Base-by-base conservation (phyloP, 2,888 invertebrate genomes). In the Adineta ricciae region DNA sequence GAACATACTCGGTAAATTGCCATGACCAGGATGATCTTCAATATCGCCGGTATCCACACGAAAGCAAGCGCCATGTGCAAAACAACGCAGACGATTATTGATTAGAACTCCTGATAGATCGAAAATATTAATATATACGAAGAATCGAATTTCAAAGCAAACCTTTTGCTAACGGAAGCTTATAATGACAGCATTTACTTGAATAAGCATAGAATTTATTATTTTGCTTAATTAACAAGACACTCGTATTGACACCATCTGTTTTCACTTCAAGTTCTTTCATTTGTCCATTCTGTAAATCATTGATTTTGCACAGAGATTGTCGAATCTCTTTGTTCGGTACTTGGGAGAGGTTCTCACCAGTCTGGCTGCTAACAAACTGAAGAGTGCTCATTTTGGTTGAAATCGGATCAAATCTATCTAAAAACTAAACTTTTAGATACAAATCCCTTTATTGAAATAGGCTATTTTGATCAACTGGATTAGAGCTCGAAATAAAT, bases 11-110 rank as follows among this genome's bases (percentile, higher is more conserved):
- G 96, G 96, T 87, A 98, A 89, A 21, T 95, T 95, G 90, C 97
- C 97, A 87, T 97, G 92, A 0, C 97, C 97, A 8, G 98, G 98
- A 89, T 95, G 97, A 89, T 98, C 97, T 92, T 98, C 98, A 89
- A 98, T 97, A 88, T 98, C 97, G 86, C 97, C 97, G 1, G 94
- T 96, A 88, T 89, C 88, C 27, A 91, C 88, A 89, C 94, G 94
- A 90, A 97, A 98, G 90, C 97, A 97, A 4, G 97, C 97, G 1
- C 97, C 97, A 89, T 98, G 97, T 95, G 96, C 97, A 0, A 95
- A 97, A 89, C 98, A 98, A 84, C 97, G 93, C 1, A 98, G 91
- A 86, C 94, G 93, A 0, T 95, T 95, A 84, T 94, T 93, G 19
- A 94, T 94, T 82, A 96, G 89, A 0, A 94, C 94, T 27, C 96